These are phyloP conservation scores for Babylonia areolata DNA, from an alignment of 1,140 invertebrate species.

Conservation along the genomic window DNA sequence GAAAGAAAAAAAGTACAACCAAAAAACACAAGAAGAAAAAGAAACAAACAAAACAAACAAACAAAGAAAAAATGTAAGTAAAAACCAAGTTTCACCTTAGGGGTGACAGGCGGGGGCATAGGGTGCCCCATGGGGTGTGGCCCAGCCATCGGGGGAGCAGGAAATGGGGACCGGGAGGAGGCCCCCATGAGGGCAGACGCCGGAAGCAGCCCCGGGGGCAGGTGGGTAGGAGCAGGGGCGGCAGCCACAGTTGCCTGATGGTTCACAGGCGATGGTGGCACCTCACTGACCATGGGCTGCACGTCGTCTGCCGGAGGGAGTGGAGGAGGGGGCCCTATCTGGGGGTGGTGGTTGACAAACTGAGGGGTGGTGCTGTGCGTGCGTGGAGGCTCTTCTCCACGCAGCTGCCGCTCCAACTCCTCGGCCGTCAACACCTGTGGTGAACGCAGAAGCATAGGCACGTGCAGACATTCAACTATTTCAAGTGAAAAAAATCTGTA, in stretches of 20 bases:
- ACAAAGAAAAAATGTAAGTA: too few relatives aligned
- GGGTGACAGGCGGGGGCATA: neutral
- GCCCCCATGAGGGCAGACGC: neutral
- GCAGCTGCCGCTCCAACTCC: conserved; percentile 72
- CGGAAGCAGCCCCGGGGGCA: conserved; percentile 21
- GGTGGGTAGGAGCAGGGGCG: neutral
- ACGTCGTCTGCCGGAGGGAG: neutral
- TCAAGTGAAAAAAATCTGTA: too few relatives aligned
- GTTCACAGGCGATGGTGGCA: neutral
- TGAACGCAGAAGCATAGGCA: neutral
- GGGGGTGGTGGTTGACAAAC: conserved; percentile 37
- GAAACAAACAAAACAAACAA: too few relatives aligned
- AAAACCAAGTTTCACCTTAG: conserved; percentile 4
- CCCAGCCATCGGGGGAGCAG: neutral
- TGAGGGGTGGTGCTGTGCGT: conserved; percentile 8
- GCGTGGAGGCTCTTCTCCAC: conserved; percentile 52
- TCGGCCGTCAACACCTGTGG: conserved; percentile 69
- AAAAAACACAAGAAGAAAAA: too few relatives aligned
- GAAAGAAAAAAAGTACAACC: too few relatives aligned
- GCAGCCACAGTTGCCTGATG: neutral
- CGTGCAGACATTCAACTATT: too few relatives aligned
- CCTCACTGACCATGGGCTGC: neutral
- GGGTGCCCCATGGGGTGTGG: neutral
- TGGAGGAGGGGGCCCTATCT: conserved; percentile 23
- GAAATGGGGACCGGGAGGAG: conserved; percentile 12